Evolutionary conservation across 2,888 invertebrate genomes (phyloP).

Genomic region (Synergus gifuensis): DNA sequence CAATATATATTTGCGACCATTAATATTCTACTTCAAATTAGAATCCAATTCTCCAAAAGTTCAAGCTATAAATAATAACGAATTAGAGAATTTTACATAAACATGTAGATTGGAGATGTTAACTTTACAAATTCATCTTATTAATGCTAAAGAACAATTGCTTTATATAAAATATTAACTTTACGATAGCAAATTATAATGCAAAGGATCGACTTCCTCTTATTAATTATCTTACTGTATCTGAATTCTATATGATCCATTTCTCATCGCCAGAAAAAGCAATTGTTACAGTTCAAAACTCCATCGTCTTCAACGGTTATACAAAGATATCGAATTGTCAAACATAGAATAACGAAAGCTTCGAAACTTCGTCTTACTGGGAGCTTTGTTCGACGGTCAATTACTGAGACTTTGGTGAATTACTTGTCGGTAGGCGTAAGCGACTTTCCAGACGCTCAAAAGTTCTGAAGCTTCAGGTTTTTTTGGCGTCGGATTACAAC

Average conservation of each 20-base stretch:
- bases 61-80: background rate
- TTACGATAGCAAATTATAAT: too few species aligned
- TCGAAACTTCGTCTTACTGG: conserved; percentile 59
- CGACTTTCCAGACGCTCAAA: conserved; percentile 45
- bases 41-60: background rate
- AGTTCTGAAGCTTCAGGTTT: conserved; percentile 6
- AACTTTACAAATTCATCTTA: background rate
- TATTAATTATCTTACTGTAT: too few species aligned
- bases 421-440: conserved; percentile 42
- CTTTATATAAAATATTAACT: too few species aligned
- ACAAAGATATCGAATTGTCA: conserved; percentile 56
- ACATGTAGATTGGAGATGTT: too few species aligned
- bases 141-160: too few species aligned
- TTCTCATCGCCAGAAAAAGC: background rate
- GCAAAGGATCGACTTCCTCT: too few species aligned
- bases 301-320: conserved; percentile 42
- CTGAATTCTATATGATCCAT: background rate
- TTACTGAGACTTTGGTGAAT: conserved; percentile 57
- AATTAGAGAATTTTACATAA: background rate
- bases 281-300: conserved; percentile 26
- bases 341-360: conserved; percentile 60
- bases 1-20: background rate
- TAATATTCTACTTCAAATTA: background rate
- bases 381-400: conserved; percentile 67
- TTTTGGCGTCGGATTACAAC: conserved; percentile 3